Evolutionary conservation across 2,888 invertebrate species (phyloP).

Genomic region (Pollenia labialis): DNA sequence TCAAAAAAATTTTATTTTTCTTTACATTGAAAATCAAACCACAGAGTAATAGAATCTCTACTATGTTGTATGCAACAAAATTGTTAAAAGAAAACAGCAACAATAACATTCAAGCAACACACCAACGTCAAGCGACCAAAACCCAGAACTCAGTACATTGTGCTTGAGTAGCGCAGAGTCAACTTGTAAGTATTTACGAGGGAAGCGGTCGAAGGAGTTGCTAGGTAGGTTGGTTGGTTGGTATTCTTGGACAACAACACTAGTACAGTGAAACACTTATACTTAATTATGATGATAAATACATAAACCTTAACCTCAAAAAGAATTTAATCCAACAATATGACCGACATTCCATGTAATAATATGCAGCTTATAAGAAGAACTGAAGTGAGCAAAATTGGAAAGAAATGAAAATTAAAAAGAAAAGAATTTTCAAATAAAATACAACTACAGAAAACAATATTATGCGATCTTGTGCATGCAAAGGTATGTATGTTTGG

Average conservation of each 20-base stretch:
- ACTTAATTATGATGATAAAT: slow-evolving; percentile 73
- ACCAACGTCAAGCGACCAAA: slow-evolving; percentile 14
- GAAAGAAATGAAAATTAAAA: background rate
- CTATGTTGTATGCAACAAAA: slow-evolving; percentile 60
- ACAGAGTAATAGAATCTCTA: slow-evolving; percentile 70
- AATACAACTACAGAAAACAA: slow-evolving; percentile 29
- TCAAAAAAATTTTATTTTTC: slow-evolving; percentile 6
- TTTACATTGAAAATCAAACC: slow-evolving; percentile 60
- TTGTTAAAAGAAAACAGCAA: slow-evolving; percentile 29
- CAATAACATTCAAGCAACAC: slow-evolving; percentile 3
- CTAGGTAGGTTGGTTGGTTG: background rate
- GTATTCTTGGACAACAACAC: slow-evolving; percentile 33
- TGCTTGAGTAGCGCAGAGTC: slow-evolving; percentile 2
- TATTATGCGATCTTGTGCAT: background rate
- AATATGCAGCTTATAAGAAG: slow-evolving; percentile 46
- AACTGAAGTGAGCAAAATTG: slow-evolving; percentile 23
- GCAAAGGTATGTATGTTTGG: background rate
- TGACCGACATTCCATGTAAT: slow-evolving; percentile 71
- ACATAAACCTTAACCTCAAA: slow-evolving; percentile 73
- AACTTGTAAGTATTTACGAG: slow-evolving; percentile 32
- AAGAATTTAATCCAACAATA: slow-evolving; percentile 73
- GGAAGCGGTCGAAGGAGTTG: slow-evolving; percentile 20
- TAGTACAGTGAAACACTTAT: slow-evolving; percentile 60
- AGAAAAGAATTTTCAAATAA: slow-evolving; percentile 52
- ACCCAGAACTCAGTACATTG: slow-evolving; percentile 3